These are phyloP conservation scores for Peromyscus aztecus DNA, from an alignment of 2,797 vertebrate genomes.

Conservation along the genomic window DNA sequence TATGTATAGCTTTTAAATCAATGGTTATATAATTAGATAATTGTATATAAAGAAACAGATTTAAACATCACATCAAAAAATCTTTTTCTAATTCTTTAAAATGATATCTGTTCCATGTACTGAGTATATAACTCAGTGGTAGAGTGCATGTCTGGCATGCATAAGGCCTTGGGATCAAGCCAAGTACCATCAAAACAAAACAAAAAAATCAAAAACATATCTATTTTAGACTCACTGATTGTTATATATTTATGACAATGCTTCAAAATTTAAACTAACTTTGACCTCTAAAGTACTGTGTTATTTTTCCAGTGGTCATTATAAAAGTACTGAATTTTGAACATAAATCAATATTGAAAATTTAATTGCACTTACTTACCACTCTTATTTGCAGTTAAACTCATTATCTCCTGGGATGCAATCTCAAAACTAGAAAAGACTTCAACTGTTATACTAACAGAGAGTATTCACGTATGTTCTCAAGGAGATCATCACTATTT, in stretches of 20 bases:
- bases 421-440: slow-evolving; percentile 96
- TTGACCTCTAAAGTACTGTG: slow-evolving; percentile 58
- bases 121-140: background rate
- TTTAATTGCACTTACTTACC: slow-evolving; percentile 75
- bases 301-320: slow-evolving; percentile 58
- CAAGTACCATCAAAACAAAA: background rate
- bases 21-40: slow-evolving; percentile 27
- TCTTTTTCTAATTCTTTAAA: background rate
- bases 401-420: slow-evolving; percentile 97
- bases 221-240: slow-evolving; percentile 40
- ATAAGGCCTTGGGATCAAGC: background rate
- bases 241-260: slow-evolving; percentile 38
- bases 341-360: slow-evolving; percentile 38
- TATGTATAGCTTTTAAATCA: slow-evolving; percentile 15
- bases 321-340: slow-evolving; percentile 57
- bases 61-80: slow-evolving; percentile 60
- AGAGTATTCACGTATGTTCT: slow-evolving; percentile 95
- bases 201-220: background rate
- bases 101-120: slow-evolving; percentile 38
- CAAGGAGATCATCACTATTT: slow-evolving; percentile 96
- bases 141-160: background rate
- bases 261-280: slow-evolving; percentile 61
- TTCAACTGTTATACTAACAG: slow-evolving; percentile 95
- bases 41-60: slow-evolving; percentile 61
- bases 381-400: slow-evolving; percentile 92